Conservation (phyloP, 1,140 invertebrate species). For the Megathymus violae region DNA sequence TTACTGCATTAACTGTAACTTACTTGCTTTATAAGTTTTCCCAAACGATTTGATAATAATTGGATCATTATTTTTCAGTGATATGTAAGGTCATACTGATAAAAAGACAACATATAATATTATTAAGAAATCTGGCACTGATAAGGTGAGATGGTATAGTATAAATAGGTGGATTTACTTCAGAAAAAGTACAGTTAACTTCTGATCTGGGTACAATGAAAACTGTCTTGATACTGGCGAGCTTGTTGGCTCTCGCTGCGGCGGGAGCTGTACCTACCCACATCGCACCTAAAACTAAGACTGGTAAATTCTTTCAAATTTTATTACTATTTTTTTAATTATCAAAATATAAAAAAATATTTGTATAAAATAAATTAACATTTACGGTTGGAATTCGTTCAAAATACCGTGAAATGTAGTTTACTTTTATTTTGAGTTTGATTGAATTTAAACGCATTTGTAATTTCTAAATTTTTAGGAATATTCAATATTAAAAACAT, state of each 20-base stretch:
- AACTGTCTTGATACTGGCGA: slow-evolving; percentile 62
- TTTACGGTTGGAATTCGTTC: no score
- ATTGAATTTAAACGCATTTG: no score
- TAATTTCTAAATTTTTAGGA: no score
- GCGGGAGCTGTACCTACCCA: slow-evolving; percentile 43
- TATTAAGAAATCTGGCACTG: slow-evolving; percentile 13
- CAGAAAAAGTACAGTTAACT: slow-evolving; percentile 51
- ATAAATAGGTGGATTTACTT: slow-evolving; percentile 7
- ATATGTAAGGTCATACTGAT: slow-evolving; percentile 17
- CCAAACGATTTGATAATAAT: slow-evolving; percentile 1
- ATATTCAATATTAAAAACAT: no score
- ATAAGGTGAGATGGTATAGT: slow-evolving; percentile 29
- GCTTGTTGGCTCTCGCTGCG: slow-evolving; percentile 57
- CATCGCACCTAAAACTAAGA: slow-evolving; percentile 44
- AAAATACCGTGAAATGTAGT: no score
- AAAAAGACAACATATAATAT: slow-evolving; percentile 13
- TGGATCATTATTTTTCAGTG: neutral
- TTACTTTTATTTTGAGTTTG: no score
- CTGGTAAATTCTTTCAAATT: slow-evolving; percentile 58
- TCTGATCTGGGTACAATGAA: slow-evolving; percentile 54
- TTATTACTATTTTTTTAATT: no score
- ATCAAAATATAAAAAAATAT: no score
- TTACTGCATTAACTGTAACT: no score
- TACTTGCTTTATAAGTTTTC: no score
- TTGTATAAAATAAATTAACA: no score